phyloP scores from a whole-genome alignment of 2,797 vertebrate genomes.

The Hypotaenidia okinawae region DNA sequence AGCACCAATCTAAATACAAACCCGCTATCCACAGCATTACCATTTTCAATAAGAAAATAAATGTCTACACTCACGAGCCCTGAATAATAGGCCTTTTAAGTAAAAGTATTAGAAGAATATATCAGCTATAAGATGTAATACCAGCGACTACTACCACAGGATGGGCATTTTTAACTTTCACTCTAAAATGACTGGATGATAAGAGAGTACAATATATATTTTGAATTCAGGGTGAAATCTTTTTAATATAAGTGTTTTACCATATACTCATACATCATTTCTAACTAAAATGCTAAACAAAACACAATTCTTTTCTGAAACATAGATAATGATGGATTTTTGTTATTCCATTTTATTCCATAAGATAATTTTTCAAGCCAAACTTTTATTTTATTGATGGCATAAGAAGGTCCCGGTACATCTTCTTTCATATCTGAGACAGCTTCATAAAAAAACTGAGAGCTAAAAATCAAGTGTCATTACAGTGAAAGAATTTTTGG shows the following conservation, averaged over 20 bases:
- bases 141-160: conserved; percentile 66
- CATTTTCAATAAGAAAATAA: conserved; percentile 73
- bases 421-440: conserved; percentile 67
- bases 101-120: conserved; percentile 80
- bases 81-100: conserved; percentile 78
- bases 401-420: conserved; percentile 52
- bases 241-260: conserved; percentile 82
- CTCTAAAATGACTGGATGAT: conserved; percentile 80
- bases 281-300: conserved; percentile 80
- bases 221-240: conserved; percentile 77
- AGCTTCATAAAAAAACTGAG: conserved; percentile 45
- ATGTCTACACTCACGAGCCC: conserved; percentile 44
- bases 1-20: conserved; percentile 52
- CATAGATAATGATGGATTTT: conserved; percentile 77
- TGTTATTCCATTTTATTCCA: conserved; percentile 66
- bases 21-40: conserved; percentile 8
- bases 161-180: conserved; percentile 81
- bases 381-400: conserved; percentile 76
- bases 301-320: conserved; percentile 62
- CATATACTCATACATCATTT: conserved; percentile 80
- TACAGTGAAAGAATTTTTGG: not conserved
- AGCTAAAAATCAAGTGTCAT: conserved; percentile 51
- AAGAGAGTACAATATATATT: conserved; percentile 80
- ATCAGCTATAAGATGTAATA: conserved; percentile 78
- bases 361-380: conserved; percentile 77